Base-by-base conservation (phyloP, 2,888 invertebrate genomes). In the Brachynemurus nebulosus region DNA sequence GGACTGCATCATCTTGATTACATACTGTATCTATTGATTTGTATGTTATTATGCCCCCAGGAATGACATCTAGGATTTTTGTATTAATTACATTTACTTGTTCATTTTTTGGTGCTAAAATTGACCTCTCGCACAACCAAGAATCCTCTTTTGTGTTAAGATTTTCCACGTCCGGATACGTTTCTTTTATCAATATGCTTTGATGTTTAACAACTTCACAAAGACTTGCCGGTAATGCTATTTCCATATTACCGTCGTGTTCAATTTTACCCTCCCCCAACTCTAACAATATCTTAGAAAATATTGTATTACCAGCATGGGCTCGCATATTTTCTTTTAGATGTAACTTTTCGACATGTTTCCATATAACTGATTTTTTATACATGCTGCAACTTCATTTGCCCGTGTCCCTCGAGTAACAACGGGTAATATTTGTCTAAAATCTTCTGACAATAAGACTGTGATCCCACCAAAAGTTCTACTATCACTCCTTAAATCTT, bases 401-500 rank as follows among this genome's bases (percentile, higher is more conserved):
- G 49, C 42, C n/a, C 38, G 25, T 11, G 25, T 23, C 6, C 25
- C 25, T 11, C 11, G 6, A 6, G 25, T 23, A 8, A 23, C 25
- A 23, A 23, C 11, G 6, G 25, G 25, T 23, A 23, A 23, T 23
- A 23, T 23, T 23, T 23, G 25, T 23, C 53, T 21, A 42, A 52
- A 51, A 35, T 56, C 49, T 11, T 52, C 52, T 20, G 46, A 47
- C 17, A 56, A 42, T n/a, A 58, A 6, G 6, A 55, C 27, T 8
- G 46, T 38, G 12, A 46, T 34, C 19, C 52, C 50, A 17, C 51
- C 50, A 44, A 49, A 46, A 21, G 45, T 25, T 34, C 47, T 48
- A 36, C 27, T 50, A 21, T 42, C 44, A 23, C 18, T 36, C 12
- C 39, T 27, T 1, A 50, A 9, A 18, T 45, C 47, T 21, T 39